phyloP scores from a whole-genome alignment of 2,113 vertebrate species.

The Microtus ochrogaster region DNA sequence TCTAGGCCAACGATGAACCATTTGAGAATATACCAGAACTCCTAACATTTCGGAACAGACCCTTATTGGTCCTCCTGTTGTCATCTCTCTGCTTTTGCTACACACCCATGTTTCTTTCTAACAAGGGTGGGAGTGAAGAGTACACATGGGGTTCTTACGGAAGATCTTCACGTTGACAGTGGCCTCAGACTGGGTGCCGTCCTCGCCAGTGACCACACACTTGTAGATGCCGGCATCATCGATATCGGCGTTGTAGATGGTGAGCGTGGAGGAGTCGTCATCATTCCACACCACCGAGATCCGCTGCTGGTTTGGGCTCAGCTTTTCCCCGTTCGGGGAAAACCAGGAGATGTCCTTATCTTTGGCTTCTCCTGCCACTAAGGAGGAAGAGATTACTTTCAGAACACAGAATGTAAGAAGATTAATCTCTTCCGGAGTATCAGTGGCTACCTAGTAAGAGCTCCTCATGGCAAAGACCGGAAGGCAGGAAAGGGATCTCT shows the following conservation, averaged over 20 bases:
- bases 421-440: neutral
- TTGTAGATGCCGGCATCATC: conserved; percentile 96
- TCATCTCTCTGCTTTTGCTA: neutral
- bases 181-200: conserved; percentile 92
- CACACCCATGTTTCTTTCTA: neutral
- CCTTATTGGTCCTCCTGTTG: neutral
- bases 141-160: conserved; percentile 88
- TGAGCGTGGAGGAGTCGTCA: conserved; percentile 94
- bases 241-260: conserved; percentile 94
- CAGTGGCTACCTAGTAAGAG: neutral
- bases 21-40: neutral
- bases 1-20: neutral
- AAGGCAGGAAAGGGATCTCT: too few species aligned
- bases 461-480: too few species aligned
- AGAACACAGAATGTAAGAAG: neutral
- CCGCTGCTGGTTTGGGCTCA: conserved; percentile 92
- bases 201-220: conserved; percentile 91
- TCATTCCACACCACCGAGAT: conserved; percentile 94
- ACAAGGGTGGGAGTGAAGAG: neutral
- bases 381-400: conserved; percentile 55
- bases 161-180: conserved; percentile 97
- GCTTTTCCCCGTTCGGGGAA: conserved; percentile 93
- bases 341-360: conserved; percentile 96
- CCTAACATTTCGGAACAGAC: neutral
- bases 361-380: conserved; percentile 93